Evolutionary conservation across 2,888 invertebrate genomes (phyloP).

Genomic region (Andrena bucephala): DNA sequence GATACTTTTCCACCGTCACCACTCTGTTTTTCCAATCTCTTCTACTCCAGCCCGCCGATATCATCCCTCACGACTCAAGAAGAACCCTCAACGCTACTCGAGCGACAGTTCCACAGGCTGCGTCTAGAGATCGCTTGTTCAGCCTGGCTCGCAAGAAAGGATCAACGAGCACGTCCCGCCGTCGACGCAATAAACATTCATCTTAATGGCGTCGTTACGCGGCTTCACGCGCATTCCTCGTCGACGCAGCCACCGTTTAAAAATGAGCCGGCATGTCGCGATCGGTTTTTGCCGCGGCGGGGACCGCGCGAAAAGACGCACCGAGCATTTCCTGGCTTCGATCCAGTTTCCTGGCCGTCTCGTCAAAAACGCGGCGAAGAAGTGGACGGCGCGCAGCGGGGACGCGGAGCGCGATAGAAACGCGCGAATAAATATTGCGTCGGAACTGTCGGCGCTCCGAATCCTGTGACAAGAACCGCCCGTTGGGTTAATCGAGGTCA

Average conservation of each 20-base stretch:
- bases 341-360: constrained; percentile 16
- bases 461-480: neutral
- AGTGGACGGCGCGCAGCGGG: constrained; percentile 4
- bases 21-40: too few species aligned
- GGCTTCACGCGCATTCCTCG: constrained; percentile 38
- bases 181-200: constrained; percentile 54
- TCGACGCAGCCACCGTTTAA: constrained; percentile 29
- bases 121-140: neutral
- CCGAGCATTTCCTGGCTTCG: constrained; percentile 11
- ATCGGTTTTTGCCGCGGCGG: constrained; percentile 30
- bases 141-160: neutral
- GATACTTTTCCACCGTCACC: too few species aligned
- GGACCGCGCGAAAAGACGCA: constrained; percentile 25
- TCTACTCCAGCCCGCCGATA: too few species aligned
- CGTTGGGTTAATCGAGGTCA: neutral
- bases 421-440: constrained; percentile 14
- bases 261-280: constrained; percentile 39
- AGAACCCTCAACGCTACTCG: neutral
- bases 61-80: too few species aligned
- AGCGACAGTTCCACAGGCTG: neutral
- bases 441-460: neutral
- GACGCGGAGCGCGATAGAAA: neutral
- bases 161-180: constrained; percentile 45
- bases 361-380: constrained; percentile 12
- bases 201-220: constrained; percentile 25